Conservation (phyloP, 2,797 vertebrate genomes). For the Falco concolor region DNA sequence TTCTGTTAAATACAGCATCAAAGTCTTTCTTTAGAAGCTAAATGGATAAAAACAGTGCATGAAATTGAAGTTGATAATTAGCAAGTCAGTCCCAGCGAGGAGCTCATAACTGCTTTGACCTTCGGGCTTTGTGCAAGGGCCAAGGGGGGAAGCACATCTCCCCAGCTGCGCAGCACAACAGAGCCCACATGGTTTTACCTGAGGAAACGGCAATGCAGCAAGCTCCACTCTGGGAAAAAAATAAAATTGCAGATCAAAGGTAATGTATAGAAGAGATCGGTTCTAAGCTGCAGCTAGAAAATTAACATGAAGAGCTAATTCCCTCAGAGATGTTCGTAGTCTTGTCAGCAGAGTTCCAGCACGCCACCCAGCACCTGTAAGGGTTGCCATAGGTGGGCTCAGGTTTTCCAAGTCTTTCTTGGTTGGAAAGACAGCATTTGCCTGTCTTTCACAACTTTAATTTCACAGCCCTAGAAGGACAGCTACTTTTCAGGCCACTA, state of each 20-base stretch:
- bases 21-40: conserved; percentile 39
- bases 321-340: background rate
- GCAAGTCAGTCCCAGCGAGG: background rate
- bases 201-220: background rate
- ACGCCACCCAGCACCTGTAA: background rate
- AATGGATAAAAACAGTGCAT: conserved; percentile 35
- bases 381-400: background rate
- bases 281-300: background rate
- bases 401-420: background rate
- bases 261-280: background rate
- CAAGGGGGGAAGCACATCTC: background rate
- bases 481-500: background rate
- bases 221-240: background rate
- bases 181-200: background rate
- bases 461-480: background rate
- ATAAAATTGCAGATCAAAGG: background rate
- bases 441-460: background rate
- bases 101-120: background rate
- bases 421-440: background rate
- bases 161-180: background rate
- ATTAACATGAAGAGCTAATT: background rate
- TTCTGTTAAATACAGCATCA: conserved; percentile 21
- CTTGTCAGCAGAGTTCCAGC: background rate
- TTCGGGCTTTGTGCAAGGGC: background rate
- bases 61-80: conserved; percentile 39